Evolutionary conservation across 2,888 invertebrate genomes (phyloP).

Genomic region (Cataglyphis livida): DNA sequence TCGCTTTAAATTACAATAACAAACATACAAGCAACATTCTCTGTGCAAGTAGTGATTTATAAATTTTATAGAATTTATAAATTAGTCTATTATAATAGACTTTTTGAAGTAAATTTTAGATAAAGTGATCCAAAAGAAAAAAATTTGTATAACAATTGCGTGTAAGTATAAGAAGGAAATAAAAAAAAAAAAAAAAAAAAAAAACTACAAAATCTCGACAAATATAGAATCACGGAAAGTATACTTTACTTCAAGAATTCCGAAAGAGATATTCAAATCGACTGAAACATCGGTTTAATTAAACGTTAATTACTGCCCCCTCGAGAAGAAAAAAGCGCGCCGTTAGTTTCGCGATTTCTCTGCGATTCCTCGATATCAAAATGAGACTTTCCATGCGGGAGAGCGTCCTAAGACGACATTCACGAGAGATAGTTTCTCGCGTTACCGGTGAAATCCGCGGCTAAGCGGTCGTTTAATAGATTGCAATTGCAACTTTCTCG

Average conservation of each 20-base stretch:
- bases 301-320: slow-evolving; percentile 15
- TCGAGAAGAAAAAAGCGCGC: not conserved
- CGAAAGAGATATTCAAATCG: not conserved
- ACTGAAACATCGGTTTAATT: not conserved
- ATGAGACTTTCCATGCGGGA: slow-evolving; percentile 71
- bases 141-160: not conserved
- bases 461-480: slow-evolving; percentile 67
- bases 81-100: not conserved
- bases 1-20: not conserved
- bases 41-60: not conserved
- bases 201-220: not conserved
- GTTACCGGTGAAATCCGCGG: slow-evolving; percentile 71
- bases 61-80: not conserved
- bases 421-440: slow-evolving; percentile 62
- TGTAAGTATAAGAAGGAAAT: not conserved
- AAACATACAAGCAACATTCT: not conserved
- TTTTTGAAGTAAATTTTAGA: not conserved
- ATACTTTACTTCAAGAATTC: not conserved
- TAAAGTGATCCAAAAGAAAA: not conserved
- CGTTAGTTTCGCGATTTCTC: slow-evolving; percentile 18
- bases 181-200: no score
- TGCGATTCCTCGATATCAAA: slow-evolving; percentile 53
- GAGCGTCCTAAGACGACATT: slow-evolving; percentile 58
- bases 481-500: slow-evolving; percentile 76
- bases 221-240: not conserved